Conservation (phyloP, 2,113 vertebrate genomes). For the Seriola aureovittata region DNA sequence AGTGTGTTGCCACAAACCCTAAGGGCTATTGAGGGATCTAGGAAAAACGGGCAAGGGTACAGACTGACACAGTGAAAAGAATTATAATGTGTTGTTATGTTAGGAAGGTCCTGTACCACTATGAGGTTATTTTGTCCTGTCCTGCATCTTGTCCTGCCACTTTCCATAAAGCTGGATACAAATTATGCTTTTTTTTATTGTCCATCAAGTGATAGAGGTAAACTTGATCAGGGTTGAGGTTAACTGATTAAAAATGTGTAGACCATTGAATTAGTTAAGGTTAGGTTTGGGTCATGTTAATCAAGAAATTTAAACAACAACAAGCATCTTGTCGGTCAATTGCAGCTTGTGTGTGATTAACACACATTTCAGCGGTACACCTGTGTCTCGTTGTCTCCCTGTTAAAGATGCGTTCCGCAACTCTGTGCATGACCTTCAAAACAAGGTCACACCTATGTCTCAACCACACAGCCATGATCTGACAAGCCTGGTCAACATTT, state of each 20-base stretch:
- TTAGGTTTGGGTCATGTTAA: neutral
- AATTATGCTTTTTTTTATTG: neutral
- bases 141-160: neutral
- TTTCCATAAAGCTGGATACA: neutral
- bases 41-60: neutral
- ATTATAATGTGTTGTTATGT: neutral
- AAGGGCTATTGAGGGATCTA: slow-evolving; percentile 1
- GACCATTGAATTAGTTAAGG: neutral
- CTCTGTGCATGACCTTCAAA: neutral
- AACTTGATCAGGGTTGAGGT: neutral
- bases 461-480: neutral
- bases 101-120: neutral
- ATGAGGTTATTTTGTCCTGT: neutral
- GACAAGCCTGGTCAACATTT: neutral
- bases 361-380: neutral
- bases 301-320: neutral
- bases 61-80: slow-evolving; percentile 4
- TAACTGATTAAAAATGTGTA: neutral
- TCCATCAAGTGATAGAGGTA: neutral
- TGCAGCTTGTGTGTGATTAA: neutral
- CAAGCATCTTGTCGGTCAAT: neutral
- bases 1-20: slow-evolving; percentile 35
- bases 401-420: no score
- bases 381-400: neutral
- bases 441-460: neutral